Evolutionary conservation across 2,797 vertebrate species (phyloP).

Genomic region (Crenichthys baileyi): DNA sequence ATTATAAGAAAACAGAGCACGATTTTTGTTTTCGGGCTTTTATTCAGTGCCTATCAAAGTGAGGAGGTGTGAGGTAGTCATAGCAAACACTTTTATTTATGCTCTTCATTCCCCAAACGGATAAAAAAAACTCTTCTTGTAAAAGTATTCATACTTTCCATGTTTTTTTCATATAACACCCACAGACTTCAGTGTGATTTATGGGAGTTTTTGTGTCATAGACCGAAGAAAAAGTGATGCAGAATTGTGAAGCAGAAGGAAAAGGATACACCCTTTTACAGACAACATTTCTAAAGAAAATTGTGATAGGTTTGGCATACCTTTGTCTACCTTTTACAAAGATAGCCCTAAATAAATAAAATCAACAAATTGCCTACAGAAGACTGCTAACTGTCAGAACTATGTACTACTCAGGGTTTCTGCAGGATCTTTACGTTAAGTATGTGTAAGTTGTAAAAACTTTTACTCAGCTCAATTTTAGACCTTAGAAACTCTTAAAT

Average conservation of each 20-base stretch:
- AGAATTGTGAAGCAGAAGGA: neutral
- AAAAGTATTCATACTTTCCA: neutral
- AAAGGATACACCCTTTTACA: neutral
- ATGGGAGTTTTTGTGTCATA: neutral
- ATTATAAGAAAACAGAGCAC: slow-evolving; percentile 17
- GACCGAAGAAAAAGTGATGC: neutral
- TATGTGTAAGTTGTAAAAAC: neutral
- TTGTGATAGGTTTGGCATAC: neutral
- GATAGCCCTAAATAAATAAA: neutral
- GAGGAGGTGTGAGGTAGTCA: slow-evolving; percentile 42
- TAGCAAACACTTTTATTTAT: slow-evolving; percentile 44
- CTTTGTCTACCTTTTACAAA: neutral
- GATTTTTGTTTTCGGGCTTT: slow-evolving; percentile 39
- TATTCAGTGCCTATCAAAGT: slow-evolving; percentile 74
- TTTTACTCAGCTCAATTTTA: neutral
- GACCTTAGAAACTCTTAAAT: neutral
- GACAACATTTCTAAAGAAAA: too few relatives aligned
- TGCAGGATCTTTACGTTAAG: neutral
- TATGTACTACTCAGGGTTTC: neutral
- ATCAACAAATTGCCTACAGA: neutral
- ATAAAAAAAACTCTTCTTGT: slow-evolving; percentile 7
- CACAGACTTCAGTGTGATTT: neutral
- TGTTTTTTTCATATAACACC: neutral
- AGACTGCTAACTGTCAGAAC: neutral
- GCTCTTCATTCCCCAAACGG: slow-evolving; percentile 40